Conservation (phyloP, 1,140 invertebrate genomes). For the Platorchestia sp. region DNA sequence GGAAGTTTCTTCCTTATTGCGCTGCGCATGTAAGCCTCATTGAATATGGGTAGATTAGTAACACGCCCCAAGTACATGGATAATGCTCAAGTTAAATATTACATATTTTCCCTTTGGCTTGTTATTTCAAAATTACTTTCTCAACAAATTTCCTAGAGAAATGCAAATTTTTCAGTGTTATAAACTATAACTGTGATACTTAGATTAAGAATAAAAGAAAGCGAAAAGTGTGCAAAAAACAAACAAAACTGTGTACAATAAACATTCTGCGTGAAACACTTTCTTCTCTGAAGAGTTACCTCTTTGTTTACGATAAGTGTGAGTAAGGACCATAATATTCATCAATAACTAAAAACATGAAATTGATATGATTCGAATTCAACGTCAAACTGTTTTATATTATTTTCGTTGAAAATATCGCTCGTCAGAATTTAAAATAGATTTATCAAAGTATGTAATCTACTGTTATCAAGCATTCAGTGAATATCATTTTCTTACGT, state of each 20-base stretch:
- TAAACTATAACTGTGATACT: no score
- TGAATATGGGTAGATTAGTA: no score
- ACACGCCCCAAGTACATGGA: neutral
- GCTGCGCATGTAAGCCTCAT: no score
- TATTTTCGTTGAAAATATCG: neutral
- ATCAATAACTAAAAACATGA: neutral
- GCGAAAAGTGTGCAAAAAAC: no score
- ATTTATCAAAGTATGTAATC: no score
- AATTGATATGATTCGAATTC: neutral
- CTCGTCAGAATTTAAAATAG: neutral
- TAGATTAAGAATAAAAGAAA: neutral
- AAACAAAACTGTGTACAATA: neutral
- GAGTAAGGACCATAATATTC: neutral
- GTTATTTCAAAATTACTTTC: no score
- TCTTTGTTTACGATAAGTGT: neutral
- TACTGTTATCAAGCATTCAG: neutral
- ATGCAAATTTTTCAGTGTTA: no score
- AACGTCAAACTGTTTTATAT: neutral
- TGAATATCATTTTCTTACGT: neutral
- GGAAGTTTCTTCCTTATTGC: no score
- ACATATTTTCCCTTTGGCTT: neutral
- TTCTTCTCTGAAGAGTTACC: neutral
- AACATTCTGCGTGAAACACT: neutral
- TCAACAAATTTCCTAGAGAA: no score
- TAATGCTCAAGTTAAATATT: neutral